Conservation (phyloP, 2,888 invertebrate genomes). For the Drosophila kambysellisi region DNA sequence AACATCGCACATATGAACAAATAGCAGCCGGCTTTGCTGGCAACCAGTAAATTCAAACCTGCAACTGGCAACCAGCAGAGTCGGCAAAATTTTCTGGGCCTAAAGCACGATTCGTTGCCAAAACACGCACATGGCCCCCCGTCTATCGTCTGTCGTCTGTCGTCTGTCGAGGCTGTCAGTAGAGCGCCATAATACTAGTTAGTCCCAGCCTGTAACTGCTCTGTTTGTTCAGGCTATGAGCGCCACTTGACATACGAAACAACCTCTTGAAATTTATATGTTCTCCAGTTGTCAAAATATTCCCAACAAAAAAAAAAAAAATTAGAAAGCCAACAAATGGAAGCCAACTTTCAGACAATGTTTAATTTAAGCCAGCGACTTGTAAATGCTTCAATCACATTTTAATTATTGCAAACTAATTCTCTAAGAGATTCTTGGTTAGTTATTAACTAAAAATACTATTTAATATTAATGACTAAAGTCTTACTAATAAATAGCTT, state of each 20-base stretch:
- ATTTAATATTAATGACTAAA: background rate
- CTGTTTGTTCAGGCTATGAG: conserved; percentile 64
- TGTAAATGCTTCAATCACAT: background rate
- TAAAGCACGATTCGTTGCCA: conserved; percentile 58
- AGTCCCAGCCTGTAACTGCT: conserved; percentile 28
- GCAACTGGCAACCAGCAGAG: conserved; percentile 37
- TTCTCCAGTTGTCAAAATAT: conserved; percentile 56
- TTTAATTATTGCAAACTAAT: background rate
- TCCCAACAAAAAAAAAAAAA: conserved; percentile 22
- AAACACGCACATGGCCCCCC: conserved; percentile 38
- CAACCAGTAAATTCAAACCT: conserved; percentile 18
- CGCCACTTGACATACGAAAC: conserved; percentile 69
- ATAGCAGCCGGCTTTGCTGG: conserved; percentile 21
- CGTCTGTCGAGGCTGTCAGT: conserved; percentile 21
- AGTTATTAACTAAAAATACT: background rate
- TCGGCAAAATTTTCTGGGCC: conserved; percentile 54
- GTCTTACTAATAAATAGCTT: background rate
- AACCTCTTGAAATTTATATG: conserved; percentile 51
- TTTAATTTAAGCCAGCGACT: background rate
- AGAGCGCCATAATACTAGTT: conserved; percentile 42
- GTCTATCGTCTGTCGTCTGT: background rate
- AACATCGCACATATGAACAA: conserved; percentile 49
- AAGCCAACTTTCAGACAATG: conserved; percentile 14
- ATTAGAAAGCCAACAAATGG: conserved; percentile 34
- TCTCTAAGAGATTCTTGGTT: background rate